Evolutionary conservation across 2,797 vertebrate genomes (phyloP).

Genomic region (Enteromius trimaculatus): DNA sequence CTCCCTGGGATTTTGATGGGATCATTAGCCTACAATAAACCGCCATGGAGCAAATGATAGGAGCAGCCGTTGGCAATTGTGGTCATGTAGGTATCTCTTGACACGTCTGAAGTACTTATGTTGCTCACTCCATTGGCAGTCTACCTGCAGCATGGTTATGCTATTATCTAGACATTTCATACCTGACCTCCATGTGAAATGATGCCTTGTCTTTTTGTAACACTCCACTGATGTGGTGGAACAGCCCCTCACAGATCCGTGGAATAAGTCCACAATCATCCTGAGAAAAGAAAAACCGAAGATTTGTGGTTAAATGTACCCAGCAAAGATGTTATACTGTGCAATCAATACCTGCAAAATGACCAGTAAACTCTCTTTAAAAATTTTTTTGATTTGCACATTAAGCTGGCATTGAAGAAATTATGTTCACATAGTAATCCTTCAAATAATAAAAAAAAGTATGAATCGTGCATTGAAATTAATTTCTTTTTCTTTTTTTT

Average conservation of each 20-base stretch:
- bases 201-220: slow-evolving; percentile 87
- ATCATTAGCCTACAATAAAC: slow-evolving; percentile 27
- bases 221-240: slow-evolving; percentile 84
- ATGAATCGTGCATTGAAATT: no score
- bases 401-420: background rate
- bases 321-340: background rate
- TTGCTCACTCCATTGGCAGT: background rate
- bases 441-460: background rate
- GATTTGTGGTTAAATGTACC: background rate
- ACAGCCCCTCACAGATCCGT: slow-evolving; percentile 92
- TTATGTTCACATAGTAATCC: background rate
- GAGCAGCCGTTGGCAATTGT: background rate
- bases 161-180: background rate
- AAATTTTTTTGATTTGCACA: background rate
- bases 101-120: background rate
- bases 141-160: background rate
- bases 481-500: no score
- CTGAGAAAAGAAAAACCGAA: slow-evolving; percentile 70
- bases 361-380: background rate
- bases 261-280: slow-evolving; percentile 92
- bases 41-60: slow-evolving; percentile 6
- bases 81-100: background rate
- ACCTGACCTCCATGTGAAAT: slow-evolving; percentile 95
- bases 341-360: background rate
- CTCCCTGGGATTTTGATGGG: slow-evolving; percentile 10